Base-by-base conservation (phyloP, 2,888 invertebrate species). In the Pristionchus exspectatus region DNA sequence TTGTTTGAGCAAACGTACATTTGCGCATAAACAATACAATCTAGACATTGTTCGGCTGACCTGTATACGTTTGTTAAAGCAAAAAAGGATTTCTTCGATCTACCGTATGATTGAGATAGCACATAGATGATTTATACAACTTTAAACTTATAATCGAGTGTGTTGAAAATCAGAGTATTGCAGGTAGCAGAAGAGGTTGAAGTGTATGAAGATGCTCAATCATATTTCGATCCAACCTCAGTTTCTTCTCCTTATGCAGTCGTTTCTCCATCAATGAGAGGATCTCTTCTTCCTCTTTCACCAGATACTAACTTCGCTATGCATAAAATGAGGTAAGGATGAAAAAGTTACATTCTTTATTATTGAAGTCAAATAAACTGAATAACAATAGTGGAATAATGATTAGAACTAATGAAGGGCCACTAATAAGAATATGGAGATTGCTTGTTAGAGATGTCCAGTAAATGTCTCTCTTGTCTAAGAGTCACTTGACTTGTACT, bases 231-330 rank as follows among this genome's bases (percentile, higher is more conserved):
- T 81, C 50, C 81, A 1, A n/a, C 81, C 44, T 38, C 74, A 0
- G 50, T 81, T n/a, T 14, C 44, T 54, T 81, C 81, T 44, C 81
- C 81, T 10, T 50, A 81, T n/a, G n/a, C 81, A 4, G 27, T 27
- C 38, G 18, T 54, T 16, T 81, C 81, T 54, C 81, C 81, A 5
- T 54, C 81, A 10, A 77, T 77, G 33, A n/a, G n/a, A 81, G 81
- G 81, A 81, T 81, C 81, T 2, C 38, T 81, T 27, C 54, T 54
- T 54, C 81, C 81, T 27, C 81, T 81, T 27, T 81, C 81, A 54
- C 81, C 81, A 54, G 50, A 54, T 27, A 81, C 81, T 16, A n/a
- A 24, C 21, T 50, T n/a, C 16, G 27, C 81, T 16, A 50, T 81
- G 12, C 44, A 81, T 24, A 24, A 81, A 54, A 81, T 81, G 81